phyloP scores from a whole-genome alignment of 1,140 invertebrate genomes.

The Pomacea maculata region DNA sequence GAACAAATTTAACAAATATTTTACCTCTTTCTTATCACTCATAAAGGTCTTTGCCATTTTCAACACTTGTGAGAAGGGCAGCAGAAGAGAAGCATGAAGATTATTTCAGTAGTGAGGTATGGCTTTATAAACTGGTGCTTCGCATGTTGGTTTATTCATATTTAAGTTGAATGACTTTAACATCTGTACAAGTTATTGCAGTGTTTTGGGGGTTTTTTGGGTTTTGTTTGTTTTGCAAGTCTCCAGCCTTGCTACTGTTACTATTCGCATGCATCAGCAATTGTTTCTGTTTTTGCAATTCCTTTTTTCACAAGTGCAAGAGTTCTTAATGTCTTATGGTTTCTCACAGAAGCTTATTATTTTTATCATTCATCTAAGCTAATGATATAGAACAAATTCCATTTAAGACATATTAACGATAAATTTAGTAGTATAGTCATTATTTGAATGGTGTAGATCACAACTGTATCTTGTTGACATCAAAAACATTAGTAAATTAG shows the following conservation, averaged over 20 bases:
- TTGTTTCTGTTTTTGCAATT: no score
- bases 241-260: not conserved
- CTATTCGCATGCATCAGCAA: not conserved
- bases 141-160: not conserved
- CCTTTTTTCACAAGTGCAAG: no score
- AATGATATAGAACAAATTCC: not conserved
- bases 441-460: not conserved
- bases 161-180: not conserved
- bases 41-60: constrained; percentile 66
- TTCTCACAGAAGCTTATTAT: no score
- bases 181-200: not conserved
- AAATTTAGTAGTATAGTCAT: no score
- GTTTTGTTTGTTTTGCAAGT: not conserved
- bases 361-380: no score
- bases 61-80: constrained; percentile 66
- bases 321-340: no score
- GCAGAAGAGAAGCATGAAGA: constrained; percentile 55
- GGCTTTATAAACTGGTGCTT: not conserved
- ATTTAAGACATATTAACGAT: not conserved
- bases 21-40: constrained; percentile 7
- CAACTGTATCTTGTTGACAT: not conserved
- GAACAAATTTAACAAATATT: not conserved
- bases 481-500: not conserved
- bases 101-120: constrained; percentile 63
- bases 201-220: not conserved